Conservation (phyloP, 37 sponge, comb jelly and placozoan species). For the Eunapius fragilis region DNA sequence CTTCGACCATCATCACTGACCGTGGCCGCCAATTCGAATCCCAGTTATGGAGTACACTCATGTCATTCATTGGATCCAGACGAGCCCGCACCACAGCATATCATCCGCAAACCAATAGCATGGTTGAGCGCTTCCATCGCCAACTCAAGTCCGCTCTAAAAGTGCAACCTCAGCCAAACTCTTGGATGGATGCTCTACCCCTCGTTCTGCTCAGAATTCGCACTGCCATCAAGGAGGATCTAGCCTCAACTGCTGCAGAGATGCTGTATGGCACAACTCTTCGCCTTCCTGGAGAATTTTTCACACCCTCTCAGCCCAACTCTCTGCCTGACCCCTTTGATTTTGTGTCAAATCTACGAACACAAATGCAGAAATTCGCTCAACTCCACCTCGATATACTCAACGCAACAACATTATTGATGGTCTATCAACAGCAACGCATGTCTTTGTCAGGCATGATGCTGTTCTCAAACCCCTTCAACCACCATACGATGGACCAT, state of each 20-base stretch:
- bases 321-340: constrained; percentile 38
- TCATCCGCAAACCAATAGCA: constrained; percentile 63
- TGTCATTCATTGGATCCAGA: constrained; percentile 47
- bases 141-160: constrained; percentile 37
- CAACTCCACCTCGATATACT: constrained; percentile 4
- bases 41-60: constrained; percentile 40
- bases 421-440: no score
- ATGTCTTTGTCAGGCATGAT: no score
- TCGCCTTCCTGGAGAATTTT: constrained; percentile 22
- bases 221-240: constrained; percentile 10
- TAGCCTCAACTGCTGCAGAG: constrained; percentile 28
- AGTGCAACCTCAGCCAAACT: constrained; percentile 18
- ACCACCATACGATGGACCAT: constrained; percentile 64
- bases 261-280: constrained; percentile 37
- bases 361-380: constrained; percentile 19
- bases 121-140: constrained; percentile 65
- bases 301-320: not conserved
- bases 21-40: constrained; percentile 73
- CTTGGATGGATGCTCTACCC: constrained; percentile 41
- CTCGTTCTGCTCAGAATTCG: constrained; percentile 40
- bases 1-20: constrained; percentile 72
- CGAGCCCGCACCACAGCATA: constrained; percentile 57
- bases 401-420: constrained; percentile 19
- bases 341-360: constrained; percentile 16
- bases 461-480: constrained; percentile 59